Conservation (phyloP, 2,888 invertebrate genomes). For the Hyposoter dolosus region DNA sequence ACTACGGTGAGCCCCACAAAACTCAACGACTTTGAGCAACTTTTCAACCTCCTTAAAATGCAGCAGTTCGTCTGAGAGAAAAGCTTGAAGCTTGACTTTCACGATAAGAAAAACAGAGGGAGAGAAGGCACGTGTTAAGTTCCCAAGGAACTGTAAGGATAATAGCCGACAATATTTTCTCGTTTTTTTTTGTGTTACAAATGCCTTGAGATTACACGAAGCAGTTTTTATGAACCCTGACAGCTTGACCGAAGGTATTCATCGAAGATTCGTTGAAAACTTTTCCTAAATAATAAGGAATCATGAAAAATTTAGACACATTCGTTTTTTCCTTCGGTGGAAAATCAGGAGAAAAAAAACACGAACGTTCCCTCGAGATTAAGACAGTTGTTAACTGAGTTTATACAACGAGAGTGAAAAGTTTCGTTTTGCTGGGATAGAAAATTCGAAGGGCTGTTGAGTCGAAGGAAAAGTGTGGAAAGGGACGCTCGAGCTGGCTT, state of each 20-base stretch:
- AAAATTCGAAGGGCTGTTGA: conserved; percentile 1
- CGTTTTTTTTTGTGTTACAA: background rate
- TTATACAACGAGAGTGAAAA: background rate
- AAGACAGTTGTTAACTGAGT: conserved; percentile 6
- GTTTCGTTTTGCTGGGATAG: background rate
- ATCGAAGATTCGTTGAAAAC: background rate
- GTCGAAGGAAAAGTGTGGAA: background rate
- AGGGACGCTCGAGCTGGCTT: background rate
- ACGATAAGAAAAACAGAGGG: background rate
- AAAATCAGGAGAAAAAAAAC: background rate
- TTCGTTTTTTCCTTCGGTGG: too few species aligned
- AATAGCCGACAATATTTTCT: background rate
- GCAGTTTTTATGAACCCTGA: background rate
- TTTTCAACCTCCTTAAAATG: conserved; percentile 27
- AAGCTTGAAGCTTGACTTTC: background rate
- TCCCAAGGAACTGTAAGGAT: background rate
- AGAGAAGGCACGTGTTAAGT: background rate
- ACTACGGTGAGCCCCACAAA: conserved; percentile 1
- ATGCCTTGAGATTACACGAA: background rate
- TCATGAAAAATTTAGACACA: background rate
- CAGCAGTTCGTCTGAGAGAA: background rate
- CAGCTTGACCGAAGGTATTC: background rate
- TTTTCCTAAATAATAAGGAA: background rate
- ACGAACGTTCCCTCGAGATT: background rate
- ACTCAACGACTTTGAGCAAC: conserved; percentile 46